Evolutionary conservation across 2,888 invertebrate species (phyloP), one percentile per base, ranked within the genome.

Genomic region (Patella depressa): DNA sequence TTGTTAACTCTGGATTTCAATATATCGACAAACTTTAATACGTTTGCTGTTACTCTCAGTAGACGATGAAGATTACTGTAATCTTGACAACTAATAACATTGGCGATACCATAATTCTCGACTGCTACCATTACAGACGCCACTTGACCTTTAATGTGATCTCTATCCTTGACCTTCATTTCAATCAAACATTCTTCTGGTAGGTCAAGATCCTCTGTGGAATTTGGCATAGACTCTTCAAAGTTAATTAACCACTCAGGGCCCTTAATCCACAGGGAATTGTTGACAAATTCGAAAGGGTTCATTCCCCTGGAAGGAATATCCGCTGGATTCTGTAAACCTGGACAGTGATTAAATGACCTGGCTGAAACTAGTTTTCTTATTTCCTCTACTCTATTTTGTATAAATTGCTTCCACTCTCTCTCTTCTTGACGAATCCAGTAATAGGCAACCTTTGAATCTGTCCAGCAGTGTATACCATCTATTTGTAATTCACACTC

Each of bases 131-230:
- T 65, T 19, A 65, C 65, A 19, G 65, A 65, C 12, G 19, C 65
- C 17, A 11, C 9, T n/a, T 65, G 65, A 65, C 65, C 2, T 11
- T n/a, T 65, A 15, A 65, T n/a, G 19, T 65, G 1, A 19, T 65
- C 19, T 65, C 65, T 65, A n/a, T 65, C 17, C 65, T 65, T 65
- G 65, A 65, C 65, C 19, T 65, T n/a, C n/a, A 65, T 65, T 15
- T 65, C 19, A 15, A 19, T 19, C 19, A 65, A 65, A 65, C 65
- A 65, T 65, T 65, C 65, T 19, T 65, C 19, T 3, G 65, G 65
- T 65, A 65, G 65, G 19, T 9, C 15, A 65, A 19, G 9, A 9
- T 65, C 65, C 57, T 17, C 57, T 17, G 17, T 17, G 5, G 57
- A 57, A 19, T 65, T 12, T 65, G 19, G 11, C 9, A 11, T 65